These are phyloP conservation scores for Rhingia rostrata DNA, from an alignment of 2,888 invertebrate genomes.

Conservation along the genomic window DNA sequence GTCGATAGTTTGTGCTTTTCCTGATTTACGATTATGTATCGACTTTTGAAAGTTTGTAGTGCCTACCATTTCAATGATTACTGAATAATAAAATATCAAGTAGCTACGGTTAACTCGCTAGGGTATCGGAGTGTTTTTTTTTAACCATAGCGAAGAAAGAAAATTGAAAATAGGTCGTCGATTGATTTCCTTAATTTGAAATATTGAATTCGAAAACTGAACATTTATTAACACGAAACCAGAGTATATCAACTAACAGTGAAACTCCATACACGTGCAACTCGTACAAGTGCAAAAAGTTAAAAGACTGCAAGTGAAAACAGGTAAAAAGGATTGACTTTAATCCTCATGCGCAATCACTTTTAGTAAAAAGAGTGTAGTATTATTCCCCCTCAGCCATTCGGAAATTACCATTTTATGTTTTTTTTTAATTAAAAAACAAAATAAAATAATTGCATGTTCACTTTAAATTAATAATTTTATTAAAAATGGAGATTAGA, in stretches of 20 bases:
- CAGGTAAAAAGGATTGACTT: too few species aligned
- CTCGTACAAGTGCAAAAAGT: too few species aligned
- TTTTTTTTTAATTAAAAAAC: too few species aligned
- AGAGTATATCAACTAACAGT: too few species aligned
- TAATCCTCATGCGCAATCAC: too few species aligned
- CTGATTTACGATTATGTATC: background rate
- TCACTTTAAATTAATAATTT: background rate
- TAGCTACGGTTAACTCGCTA: slow-evolving; percentile 7
- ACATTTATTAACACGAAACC: background rate
- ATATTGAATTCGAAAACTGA: background rate
- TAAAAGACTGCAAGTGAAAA: too few species aligned
- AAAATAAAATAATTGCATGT: too few species aligned
- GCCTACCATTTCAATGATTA: background rate
- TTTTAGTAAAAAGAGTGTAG: too few species aligned
- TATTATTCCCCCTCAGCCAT: too few species aligned
- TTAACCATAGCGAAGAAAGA: background rate
- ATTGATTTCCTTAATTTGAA: slow-evolving; percentile 1
- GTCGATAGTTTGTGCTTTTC: slow-evolving; percentile 5
- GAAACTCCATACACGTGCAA: too few species aligned
- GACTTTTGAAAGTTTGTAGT: slow-evolving; percentile 24
- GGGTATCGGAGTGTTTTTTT: slow-evolving; percentile 3
- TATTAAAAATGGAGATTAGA: too few species aligned
- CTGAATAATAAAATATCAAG: slow-evolving; percentile 18
- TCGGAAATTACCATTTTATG: too few species aligned
- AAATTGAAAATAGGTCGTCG: slow-evolving; percentile 4